A percentile compares a stretch with the other conserved stretches of the same genome.
phyloP scores from a whole-genome alignment of 2,113 vertebrate species.

The Bettongia penicillata region DNA sequence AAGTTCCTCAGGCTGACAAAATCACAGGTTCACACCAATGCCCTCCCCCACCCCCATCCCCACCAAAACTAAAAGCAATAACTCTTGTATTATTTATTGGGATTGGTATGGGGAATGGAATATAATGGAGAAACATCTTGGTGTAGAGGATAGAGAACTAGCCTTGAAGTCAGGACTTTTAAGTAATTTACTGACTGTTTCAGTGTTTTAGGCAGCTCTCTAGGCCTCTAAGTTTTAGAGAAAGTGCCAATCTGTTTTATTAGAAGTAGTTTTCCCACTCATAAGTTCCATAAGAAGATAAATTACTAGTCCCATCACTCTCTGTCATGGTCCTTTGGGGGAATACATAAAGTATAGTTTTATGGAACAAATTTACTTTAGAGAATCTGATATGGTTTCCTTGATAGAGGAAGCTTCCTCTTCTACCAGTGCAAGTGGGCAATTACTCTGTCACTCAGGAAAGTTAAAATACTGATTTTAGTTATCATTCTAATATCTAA shows the following conservation, averaged over 20 bases:
- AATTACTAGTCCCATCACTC: too few species aligned
- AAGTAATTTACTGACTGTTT: background rate
- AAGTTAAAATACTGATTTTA: background rate
- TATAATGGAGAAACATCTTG: background rate
- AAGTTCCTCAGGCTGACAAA: background rate
- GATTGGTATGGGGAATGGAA: background rate
- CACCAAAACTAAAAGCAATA: background rate
- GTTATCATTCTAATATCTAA: background rate
- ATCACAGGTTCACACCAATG: background rate
- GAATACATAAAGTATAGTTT: too few species aligned
- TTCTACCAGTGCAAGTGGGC: background rate
- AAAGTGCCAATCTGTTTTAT: background rate
- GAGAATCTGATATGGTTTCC: background rate
- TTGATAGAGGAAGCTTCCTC: background rate
- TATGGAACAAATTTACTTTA: too few species aligned
- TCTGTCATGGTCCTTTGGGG: too few species aligned
- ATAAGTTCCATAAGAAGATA: background rate
- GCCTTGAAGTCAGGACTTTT: background rate
- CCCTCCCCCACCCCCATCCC: background rate
- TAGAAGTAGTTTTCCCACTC: background rate
- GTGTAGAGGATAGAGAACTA: background rate
- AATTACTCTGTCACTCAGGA: background rate
- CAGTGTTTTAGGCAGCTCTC: background rate
- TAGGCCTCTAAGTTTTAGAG: background rate
- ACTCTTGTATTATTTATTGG: background rate